A percentile compares a stretch with the other conserved stretches of the same genome.
Conservation (phyloP, 2,888 invertebrate genomes). For the Myopa tessellatipennis region DNA sequence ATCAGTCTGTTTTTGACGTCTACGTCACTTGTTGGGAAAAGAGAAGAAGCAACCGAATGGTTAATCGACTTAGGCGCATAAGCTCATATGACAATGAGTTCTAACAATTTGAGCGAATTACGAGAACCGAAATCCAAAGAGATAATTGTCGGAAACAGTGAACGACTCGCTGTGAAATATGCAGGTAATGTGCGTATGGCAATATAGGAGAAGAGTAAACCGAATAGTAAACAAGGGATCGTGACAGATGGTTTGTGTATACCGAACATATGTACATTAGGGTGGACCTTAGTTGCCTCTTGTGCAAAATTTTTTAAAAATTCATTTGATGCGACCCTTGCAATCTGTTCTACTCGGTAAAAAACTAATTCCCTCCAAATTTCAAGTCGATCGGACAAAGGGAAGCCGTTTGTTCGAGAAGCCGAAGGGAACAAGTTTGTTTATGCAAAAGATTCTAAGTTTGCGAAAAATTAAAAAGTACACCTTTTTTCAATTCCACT, state of each 20-base stretch:
- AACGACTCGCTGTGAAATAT: conserved; percentile 22
- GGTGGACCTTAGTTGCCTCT: no score
- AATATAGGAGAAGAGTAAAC: conserved; percentile 24
- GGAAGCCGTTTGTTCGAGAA: no score
- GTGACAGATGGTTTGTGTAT: conserved; percentile 40
- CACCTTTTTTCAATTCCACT: no score
- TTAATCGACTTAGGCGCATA: conserved; percentile 38
- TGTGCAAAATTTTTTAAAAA: no score
- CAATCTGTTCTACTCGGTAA: no score
- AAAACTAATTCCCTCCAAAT: conserved; percentile 34
- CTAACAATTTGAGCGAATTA: conserved; percentile 21
- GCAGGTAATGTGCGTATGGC: conserved; percentile 35
- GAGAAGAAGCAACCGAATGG: conserved; percentile 37
- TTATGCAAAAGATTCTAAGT: no score
- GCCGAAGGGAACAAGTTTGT: no score
- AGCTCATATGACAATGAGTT: conserved; percentile 43
- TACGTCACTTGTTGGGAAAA: conserved; percentile 38
- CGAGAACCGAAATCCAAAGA: conserved; percentile 34
- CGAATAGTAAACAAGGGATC: conserved; percentile 30
- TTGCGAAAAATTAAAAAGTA: no score
- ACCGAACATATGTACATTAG: conserved; percentile 18
- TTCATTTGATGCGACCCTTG: no score
- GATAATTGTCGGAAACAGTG: conserved; percentile 34
- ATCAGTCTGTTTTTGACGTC: conserved; percentile 36
- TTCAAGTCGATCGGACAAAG: conserved; percentile 43